These are phyloP conservation scores for Synergus umbraculus DNA, from an alignment of 2,888 invertebrate genomes.

Conservation along the genomic window DNA sequence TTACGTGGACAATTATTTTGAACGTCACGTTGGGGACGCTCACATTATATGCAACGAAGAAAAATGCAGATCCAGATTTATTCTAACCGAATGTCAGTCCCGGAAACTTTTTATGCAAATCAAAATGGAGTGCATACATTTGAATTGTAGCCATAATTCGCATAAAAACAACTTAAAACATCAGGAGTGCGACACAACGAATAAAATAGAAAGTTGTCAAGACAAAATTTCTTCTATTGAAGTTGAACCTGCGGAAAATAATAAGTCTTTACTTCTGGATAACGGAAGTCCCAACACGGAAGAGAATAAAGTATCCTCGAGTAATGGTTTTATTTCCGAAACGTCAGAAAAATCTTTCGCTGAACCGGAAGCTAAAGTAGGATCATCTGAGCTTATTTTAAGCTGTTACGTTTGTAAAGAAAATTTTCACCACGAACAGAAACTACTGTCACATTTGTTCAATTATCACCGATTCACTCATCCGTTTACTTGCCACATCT, in stretches of 20 bases:
- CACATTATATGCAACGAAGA: neutral
- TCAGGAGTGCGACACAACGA: neutral
- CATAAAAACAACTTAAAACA: neutral
- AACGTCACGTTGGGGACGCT: neutral
- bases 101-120: neutral
- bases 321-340: neutral
- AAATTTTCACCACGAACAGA: constrained; percentile 7
- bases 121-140: neutral
- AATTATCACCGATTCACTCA: neutral
- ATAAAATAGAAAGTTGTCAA: neutral
- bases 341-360: neutral
- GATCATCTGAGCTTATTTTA: neutral
- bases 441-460: constrained; percentile 15
- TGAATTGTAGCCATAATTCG: constrained; percentile 11
- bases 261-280: neutral
- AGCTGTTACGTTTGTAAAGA: neutral
- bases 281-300: neutral
- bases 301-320: neutral
- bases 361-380: neutral
- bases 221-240: neutral
- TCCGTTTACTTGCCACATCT: constrained; percentile 29
- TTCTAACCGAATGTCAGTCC: neutral
- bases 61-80: neutral
- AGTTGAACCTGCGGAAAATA: neutral
- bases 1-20: neutral